Conservation (phyloP, 1,140 invertebrate species). For the Panagrolaimus sp. region DNA sequence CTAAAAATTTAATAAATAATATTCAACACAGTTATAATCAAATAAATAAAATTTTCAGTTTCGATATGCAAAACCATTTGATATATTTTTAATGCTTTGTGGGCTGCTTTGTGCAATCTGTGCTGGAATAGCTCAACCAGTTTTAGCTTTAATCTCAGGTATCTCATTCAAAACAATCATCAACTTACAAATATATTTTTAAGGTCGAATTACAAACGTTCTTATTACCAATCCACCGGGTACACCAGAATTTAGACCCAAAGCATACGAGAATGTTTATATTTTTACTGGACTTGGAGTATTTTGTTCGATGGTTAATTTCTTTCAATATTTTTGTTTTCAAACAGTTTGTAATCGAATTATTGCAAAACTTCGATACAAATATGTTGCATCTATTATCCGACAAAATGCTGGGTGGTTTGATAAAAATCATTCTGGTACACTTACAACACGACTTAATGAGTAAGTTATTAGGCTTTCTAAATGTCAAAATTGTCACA, state of each 20-base stretch:
- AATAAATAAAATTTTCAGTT: not conserved
- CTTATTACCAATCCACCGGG: not conserved
- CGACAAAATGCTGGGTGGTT: slow-evolving; percentile 83
- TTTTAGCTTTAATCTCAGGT: not conserved
- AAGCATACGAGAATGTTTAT: not conserved
- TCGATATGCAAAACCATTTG: not conserved
- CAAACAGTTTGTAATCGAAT: slow-evolving; percentile 61
- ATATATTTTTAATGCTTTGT: not conserved
- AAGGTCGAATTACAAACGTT: not conserved
- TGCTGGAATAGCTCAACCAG: not conserved
- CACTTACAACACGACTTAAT: slow-evolving; percentile 76
- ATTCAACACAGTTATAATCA: too few species aligned
- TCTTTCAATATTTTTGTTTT: slow-evolving; percentile 56
- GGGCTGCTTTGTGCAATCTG: not conserved
- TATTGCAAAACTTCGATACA: slow-evolving; percentile 67
- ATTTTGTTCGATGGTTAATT: not conserved
- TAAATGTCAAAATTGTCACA: too few species aligned
- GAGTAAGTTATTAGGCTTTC: slow-evolving; percentile 69
- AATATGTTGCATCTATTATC: slow-evolving; percentile 71
- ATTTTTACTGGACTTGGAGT: slow-evolving; percentile 1
- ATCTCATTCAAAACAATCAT: too few species aligned
- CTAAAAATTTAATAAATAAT: too few species aligned
- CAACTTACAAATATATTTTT: too few species aligned
- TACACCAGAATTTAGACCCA: not conserved
- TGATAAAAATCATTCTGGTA: slow-evolving; percentile 74